Evolutionary conservation across 1,140 invertebrate species (phyloP), one percentile per base, ranked within the genome.

Genomic region (Nebria ingens): DNA sequence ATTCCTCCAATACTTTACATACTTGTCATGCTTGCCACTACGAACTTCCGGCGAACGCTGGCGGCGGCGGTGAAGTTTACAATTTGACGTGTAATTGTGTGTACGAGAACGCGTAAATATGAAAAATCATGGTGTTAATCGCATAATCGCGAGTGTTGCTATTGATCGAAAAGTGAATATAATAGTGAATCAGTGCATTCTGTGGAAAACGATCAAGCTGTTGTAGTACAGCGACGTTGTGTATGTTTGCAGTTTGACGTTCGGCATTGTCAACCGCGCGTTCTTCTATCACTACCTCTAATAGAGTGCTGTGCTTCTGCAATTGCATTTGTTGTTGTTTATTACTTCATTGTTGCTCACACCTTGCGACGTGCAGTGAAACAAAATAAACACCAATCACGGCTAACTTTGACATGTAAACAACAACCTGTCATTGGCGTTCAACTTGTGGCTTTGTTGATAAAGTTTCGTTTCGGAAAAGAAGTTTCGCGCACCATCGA

Each of bases 1-100:
- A 84, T 84, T 76, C 78, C 80, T 82, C 76, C 78, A 82, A 85
- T 85, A 82, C 79, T 83, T 85, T 80, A 83, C 82, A 84, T 85
- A 84, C 78, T 85, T 85, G 79, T 79, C 79, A 76, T 79, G 79
- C 80, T 81, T 80, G 78, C 73, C 73, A 75, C 72, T 72, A 69
- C 68, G 69, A 65, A 68, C 71, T 71, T 77, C 76, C 76, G 77
- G 75, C 76, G 76, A 71, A 25, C 2, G 2, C 19, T 69, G 68
- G 72, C 69, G 71, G 67, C 72, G 73, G 68, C 74, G 72, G 71
- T 68, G 71, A 71, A 68, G 70, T 72, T 73, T 71, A 67, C 49
- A 53, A 19, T 17, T 45, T 45, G 3, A 12, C 17, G 40, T 45
- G 15, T n/a, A 34, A 9, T 6, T 34, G 25, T 34, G 25, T 34